Conservation (phyloP, 1,140 invertebrate species). For the Sogatella furcifera region DNA sequence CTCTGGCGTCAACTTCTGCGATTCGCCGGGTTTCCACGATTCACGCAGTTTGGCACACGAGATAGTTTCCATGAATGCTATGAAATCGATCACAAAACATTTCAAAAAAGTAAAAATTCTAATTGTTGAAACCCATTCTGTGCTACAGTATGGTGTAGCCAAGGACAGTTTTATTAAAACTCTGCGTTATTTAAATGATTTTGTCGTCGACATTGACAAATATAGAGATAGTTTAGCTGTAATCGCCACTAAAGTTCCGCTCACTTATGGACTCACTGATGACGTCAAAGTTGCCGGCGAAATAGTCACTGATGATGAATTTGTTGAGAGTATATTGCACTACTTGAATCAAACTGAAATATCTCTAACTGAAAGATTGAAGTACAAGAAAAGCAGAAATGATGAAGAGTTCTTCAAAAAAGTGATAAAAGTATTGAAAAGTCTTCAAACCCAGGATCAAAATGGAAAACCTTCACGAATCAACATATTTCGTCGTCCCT, state of each 20-base stretch:
- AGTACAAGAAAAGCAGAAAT: neutral
- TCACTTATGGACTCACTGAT: neutral
- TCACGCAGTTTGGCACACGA: neutral
- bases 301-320: neutral
- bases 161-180: neutral
- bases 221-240: neutral
- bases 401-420: neutral
- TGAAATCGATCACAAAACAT: neutral
- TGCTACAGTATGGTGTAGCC: neutral
- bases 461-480: neutral
- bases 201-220: neutral
- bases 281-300: neutral
- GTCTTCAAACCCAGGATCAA: neutral
- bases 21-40: neutral
- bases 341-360: neutral
- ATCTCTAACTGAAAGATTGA: neutral
- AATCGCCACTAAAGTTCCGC: neutral
- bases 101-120: neutral
- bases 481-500: neutral
- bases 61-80: neutral
- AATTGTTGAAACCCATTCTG: neutral
- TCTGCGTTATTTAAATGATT: neutral
- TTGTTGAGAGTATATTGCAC: neutral
- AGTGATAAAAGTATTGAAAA: neutral
- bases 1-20: neutral